Evolutionary conservation across 2,888 invertebrate genomes (phyloP).

Genomic region (Yponomeuta plumbellus): DNA sequence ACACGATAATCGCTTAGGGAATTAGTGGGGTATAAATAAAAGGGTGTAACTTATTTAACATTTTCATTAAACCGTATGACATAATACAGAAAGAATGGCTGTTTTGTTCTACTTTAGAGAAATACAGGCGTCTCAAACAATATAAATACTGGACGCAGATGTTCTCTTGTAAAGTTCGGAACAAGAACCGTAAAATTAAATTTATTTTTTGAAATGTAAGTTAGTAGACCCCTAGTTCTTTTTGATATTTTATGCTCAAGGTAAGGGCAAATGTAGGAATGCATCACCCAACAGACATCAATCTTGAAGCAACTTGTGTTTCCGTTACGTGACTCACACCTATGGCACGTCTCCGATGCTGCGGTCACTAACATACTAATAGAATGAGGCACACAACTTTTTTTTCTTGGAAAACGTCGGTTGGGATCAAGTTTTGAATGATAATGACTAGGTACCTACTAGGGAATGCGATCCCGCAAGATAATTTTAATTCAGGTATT

Average conservation of each 20-base stretch:
- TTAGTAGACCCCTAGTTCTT: not conserved
- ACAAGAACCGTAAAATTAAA: conserved; percentile 10
- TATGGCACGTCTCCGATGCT: conserved; percentile 64
- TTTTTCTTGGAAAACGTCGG: conserved; percentile 39
- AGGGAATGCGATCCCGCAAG: too few species aligned
- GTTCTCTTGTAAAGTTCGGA: conserved; percentile 14
- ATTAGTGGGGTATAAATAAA: too few species aligned
- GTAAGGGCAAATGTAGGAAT: conserved; percentile 53
- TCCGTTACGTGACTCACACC: conserved; percentile 74
- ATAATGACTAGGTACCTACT: not conserved
- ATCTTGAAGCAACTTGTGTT: conserved; percentile 60
- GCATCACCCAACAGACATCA: conserved; percentile 55
- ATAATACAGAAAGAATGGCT: not conserved
- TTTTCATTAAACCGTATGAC: not conserved
- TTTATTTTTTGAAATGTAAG: conserved; percentile 6
- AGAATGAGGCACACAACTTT: conserved; percentile 40
- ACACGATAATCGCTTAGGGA: too few species aligned
- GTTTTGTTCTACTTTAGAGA: conserved; percentile 9
- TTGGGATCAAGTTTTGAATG: conserved; percentile 7
- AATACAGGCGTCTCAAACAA: conserved; percentile 8
- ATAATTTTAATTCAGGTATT: too few species aligned
- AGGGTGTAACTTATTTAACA: too few species aligned
- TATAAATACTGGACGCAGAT: conserved; percentile 8
- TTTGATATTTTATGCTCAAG: conserved; percentile 25
- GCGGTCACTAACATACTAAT: conserved; percentile 67